Conservation (phyloP, 1,140 invertebrate genomes). For the Phymastichus coffea region DNA sequence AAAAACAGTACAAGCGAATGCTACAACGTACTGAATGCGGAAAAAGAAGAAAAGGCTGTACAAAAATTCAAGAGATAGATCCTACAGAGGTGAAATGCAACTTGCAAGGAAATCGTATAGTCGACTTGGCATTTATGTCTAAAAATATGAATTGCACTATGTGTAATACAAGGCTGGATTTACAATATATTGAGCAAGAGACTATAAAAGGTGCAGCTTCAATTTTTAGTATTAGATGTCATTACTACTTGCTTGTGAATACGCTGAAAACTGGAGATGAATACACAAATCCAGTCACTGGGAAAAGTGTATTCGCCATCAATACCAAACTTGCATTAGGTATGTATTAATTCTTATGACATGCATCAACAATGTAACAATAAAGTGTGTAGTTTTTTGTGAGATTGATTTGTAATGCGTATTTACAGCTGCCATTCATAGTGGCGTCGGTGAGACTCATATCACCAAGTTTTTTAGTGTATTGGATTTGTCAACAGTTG, state of each 20-base stretch:
- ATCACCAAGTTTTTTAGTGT: background rate
- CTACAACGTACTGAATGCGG: no score
- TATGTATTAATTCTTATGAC: background rate
- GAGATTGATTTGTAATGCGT: no score
- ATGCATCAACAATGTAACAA: background rate
- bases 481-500: background rate
- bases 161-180: background rate
- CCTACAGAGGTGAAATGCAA: no score
- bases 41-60: no score
- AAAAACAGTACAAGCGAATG: no score
- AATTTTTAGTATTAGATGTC: background rate
- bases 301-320: background rate
- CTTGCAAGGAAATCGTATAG: no score
- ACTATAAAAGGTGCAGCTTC: background rate
- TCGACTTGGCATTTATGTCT: no score
- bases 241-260: background rate
- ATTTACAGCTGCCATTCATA: background rate
- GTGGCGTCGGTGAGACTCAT: background rate
- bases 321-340: background rate
- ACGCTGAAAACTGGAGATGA: background rate
- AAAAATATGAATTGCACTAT: background rate
- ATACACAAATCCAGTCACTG: background rate
- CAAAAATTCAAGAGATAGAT: no score
- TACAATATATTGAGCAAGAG: background rate
- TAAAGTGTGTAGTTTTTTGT: no score